Evolutionary conservation across 2,113 vertebrate species (phyloP).

Genomic region (Panurus biarmicus): DNA sequence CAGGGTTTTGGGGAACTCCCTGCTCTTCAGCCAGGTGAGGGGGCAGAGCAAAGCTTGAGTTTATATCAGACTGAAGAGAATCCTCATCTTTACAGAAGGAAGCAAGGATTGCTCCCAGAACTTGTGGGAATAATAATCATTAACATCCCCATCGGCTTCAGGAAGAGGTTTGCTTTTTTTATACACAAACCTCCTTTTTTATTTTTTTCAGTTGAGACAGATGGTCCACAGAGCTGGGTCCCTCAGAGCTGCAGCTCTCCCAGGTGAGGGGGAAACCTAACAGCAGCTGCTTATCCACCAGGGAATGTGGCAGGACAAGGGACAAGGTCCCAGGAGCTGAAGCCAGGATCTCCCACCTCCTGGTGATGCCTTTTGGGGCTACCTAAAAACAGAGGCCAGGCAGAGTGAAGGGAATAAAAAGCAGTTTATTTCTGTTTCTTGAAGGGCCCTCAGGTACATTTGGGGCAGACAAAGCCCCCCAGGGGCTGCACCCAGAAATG

Average conservation of each 20-base stretch:
- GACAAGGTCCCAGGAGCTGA: not conserved
- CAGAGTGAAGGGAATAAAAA: not conserved
- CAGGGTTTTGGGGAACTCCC: not conserved
- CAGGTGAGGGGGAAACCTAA: not conserved
- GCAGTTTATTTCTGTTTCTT: not conserved
- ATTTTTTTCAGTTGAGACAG: not conserved
- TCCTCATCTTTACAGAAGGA: not conserved
- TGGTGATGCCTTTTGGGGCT: not conserved
- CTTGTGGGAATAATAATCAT: not conserved
- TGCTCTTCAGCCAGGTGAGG: not conserved
- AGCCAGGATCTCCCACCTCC: rapidly evolving
- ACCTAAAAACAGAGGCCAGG: not conserved
- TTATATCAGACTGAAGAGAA: not conserved
- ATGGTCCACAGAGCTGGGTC: not conserved
- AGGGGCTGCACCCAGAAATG: not conserved
- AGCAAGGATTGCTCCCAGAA: not conserved
- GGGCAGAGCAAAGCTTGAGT: not conserved
- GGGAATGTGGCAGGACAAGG: rapidly evolving
- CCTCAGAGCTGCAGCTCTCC: not conserved
- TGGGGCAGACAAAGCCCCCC: not conserved
- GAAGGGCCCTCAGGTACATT: not conserved
- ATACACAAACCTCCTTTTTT: not conserved
- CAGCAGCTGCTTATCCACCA: not conserved
- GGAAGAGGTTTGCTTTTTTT: not conserved
- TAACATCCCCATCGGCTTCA: not conserved